A percentile compares a stretch with the other conserved stretches of the same genome.
Evolutionary conservation across 2,113 vertebrate species (phyloP).

Genomic region (Anoura caudifer): DNA sequence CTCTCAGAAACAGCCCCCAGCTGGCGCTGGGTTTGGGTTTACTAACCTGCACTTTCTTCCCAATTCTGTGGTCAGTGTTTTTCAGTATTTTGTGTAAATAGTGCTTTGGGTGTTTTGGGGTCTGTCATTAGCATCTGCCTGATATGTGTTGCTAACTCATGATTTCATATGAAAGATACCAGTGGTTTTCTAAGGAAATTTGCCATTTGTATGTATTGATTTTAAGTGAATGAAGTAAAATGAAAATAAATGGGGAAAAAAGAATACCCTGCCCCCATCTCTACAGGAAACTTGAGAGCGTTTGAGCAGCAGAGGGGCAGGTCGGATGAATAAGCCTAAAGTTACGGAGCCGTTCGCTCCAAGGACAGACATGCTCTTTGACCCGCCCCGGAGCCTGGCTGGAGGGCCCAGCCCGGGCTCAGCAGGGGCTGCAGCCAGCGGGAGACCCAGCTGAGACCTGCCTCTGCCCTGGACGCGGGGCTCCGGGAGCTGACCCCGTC

Average conservation of each 20-base stretch:
- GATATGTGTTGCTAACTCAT: not conserved
- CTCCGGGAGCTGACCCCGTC: rapidly evolving
- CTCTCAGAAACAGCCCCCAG: not conserved
- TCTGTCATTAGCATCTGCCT: not conserved
- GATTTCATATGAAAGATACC: not conserved
- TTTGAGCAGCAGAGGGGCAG: not conserved
- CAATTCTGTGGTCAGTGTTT: not conserved
- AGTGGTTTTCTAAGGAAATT: not conserved
- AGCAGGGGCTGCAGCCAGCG: rapidly evolving
- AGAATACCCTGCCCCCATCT: not conserved
- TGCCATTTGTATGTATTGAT: not conserved
- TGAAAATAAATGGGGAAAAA: not conserved
- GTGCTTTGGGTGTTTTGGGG: not conserved
- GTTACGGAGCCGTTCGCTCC: not conserved
- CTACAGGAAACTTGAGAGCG: not conserved
- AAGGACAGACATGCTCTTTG: not conserved
- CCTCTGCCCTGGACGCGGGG: rapidly evolving
- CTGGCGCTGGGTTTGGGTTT: not conserved
- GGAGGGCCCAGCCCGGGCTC: not conserved
- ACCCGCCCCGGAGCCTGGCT: no score
- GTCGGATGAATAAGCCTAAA: no score
- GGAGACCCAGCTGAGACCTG: rapidly evolving
- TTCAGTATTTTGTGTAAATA: not conserved
- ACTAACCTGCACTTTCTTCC: not conserved
- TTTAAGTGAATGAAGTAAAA: not conserved